Base-by-base conservation (phyloP, 64 coral and sea anemone genomes). In the Montipora sp. region DNA sequence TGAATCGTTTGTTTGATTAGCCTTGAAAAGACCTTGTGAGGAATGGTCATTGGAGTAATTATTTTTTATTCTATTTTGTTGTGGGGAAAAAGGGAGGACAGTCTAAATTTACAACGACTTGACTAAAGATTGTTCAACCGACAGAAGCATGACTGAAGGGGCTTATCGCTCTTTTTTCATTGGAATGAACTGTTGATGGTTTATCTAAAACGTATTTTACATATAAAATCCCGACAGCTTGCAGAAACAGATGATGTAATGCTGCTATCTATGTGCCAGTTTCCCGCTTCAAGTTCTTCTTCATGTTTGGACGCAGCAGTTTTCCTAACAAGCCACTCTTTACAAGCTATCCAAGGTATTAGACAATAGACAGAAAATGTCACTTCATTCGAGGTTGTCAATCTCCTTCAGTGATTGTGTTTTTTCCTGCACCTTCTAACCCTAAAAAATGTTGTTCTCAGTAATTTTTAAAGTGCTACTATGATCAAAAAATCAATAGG, bases 291-390 rank as follows among this genome's bases (percentile, higher is more conserved):
- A 70, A 20, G 43, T 22, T 85, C 82, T 3, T 71, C 47, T 0
- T 85, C 82, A 8, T 72, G 44, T 72, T 72, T 85, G 61, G 82
- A 85, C 21, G 7, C 65, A 71, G 82, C 82, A 22, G 65, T 71
- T 48, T 51, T 9, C 8, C 15, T 85, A 7, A 85, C 68, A 46
- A 70, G 59, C 7, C 46, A 65, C 5, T 73, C 82, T 22, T 46
- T 85, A 8, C 61, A 85, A 49, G 46, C 46, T n/a, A 72, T 85
- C 5, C 82, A 72, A 85, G 82, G 82, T 85, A 85, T 14, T 0
- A 71, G 10, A 71, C 5, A n/a, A 71, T 65, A 3, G 60, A 65
- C 60, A 65, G 60, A 65, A 65, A 3, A 3, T 65, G 10, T 18
- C 15, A 65, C 15, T 13, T 18, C 24, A 24, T 24, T 24, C 0